Evolutionary conservation across 2,888 invertebrate species (phyloP).

Genomic region (Argyresthia albistria): DNA sequence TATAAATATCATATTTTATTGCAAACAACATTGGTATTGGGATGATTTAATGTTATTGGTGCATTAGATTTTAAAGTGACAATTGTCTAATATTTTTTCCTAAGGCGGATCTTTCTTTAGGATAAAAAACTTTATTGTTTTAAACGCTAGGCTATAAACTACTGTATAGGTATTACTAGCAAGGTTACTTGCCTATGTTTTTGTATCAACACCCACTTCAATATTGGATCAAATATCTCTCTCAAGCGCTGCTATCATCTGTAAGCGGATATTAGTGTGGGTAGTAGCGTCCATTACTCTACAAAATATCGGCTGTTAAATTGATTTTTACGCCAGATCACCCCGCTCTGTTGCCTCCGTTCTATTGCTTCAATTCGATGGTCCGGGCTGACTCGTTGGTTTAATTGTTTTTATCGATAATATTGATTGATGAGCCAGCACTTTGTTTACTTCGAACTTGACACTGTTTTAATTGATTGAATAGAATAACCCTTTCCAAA

Average conservation of each 20-base stretch:
- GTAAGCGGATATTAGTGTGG: slow-evolving; percentile 7
- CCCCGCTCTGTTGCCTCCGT: neutral
- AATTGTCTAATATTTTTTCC: too few species aligned
- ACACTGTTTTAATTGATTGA: neutral
- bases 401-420: slow-evolving; percentile 57
- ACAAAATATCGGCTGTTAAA: slow-evolving; percentile 6
- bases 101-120: too few species aligned
- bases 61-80: too few species aligned
- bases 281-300: slow-evolving; percentile 5
- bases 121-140: too few species aligned
- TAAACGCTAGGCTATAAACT: too few species aligned
- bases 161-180: too few species aligned
- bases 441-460: neutral
- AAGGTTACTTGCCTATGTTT: too few species aligned
- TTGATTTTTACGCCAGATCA: slow-evolving; percentile 12
- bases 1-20: slow-evolving; percentile 26
- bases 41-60: neutral
- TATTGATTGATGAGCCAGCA: slow-evolving; percentile 58
- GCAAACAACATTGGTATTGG: neutral
- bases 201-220: too few species aligned
- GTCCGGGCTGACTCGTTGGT: slow-evolving; percentile 20
- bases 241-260: too few species aligned
- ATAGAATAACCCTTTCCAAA: too few species aligned
- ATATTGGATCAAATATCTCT: too few species aligned
- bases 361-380: slow-evolving; percentile 7